Conservation (phyloP, 2,888 invertebrate species). For the Andrena praecox region DNA sequence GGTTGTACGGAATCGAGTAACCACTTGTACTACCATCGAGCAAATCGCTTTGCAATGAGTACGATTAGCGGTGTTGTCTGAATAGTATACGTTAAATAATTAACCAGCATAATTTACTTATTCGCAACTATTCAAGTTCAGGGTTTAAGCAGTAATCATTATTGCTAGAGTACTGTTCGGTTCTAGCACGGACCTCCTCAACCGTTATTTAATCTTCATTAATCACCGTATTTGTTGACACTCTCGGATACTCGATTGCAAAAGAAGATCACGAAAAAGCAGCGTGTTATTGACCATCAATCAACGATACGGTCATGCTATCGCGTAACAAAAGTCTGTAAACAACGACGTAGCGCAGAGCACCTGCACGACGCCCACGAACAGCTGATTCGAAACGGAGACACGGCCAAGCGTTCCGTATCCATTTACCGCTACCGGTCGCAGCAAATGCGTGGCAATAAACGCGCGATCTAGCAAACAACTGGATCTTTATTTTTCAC, state of each 20-base stretch:
- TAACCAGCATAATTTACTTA: too few relatives aligned
- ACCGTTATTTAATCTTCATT: background rate
- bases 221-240: background rate
- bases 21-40: too few relatives aligned
- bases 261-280: background rate
- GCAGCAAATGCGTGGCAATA: background rate
- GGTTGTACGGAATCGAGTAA: too few relatives aligned
- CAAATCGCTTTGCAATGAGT: too few relatives aligned
- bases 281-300: background rate
- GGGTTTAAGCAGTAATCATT: too few relatives aligned
- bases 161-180: too few relatives aligned
- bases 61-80: too few relatives aligned
- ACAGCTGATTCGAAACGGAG: slow-evolving; percentile 49
- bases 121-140: too few relatives aligned
- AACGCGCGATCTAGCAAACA: background rate
- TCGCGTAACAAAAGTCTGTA: slow-evolving; percentile 6
- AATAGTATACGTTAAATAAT: too few relatives aligned
- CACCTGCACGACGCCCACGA: slow-evolving; percentile 5
- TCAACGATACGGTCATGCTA: background rate
- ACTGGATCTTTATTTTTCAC: background rate
- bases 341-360: background rate
- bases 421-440: background rate
- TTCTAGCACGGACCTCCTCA: too few relatives aligned
- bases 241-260: background rate
- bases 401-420: background rate